phyloP scores from a whole-genome alignment of 1,140 invertebrate species.

The Zaprionus vittiger region DNA sequence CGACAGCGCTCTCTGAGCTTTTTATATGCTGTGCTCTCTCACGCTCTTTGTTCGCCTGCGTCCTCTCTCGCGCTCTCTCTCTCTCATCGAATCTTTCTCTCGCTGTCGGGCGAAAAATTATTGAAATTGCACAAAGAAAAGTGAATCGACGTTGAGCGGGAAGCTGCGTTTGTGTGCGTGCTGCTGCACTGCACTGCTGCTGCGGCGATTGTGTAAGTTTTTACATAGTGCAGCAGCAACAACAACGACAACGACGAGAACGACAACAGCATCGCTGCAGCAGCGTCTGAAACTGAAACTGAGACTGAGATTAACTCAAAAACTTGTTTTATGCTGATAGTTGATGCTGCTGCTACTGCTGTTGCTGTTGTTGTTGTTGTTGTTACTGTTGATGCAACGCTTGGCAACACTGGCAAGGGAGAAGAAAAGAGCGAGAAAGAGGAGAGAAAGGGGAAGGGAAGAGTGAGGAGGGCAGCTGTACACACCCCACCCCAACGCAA shows the following conservation, averaged over 20 bases:
- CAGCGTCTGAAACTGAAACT: slow-evolving; percentile 43
- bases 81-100: slow-evolving; percentile 9
- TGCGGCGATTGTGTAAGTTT: slow-evolving; percentile 74
- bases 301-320: slow-evolving; percentile 56
- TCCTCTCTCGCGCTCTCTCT: slow-evolving; percentile 19
- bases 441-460: background rate
- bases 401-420: slow-evolving; percentile 36
- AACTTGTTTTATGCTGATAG: slow-evolving; percentile 65
- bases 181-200: slow-evolving; percentile 33
- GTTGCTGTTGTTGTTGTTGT: slow-evolving; percentile 26
- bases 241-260: background rate
- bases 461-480: background rate
- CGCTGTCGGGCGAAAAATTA: slow-evolving; percentile 50
- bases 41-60: slow-evolving; percentile 19
- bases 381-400: slow-evolving; percentile 41
- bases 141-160: slow-evolving; percentile 66
- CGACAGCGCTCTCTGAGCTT: slow-evolving; percentile 46
- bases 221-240: slow-evolving; percentile 41
- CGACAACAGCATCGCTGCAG: slow-evolving; percentile 10
- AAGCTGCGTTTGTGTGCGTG: slow-evolving; percentile 43
- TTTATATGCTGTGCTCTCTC: slow-evolving; percentile 21
- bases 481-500: slow-evolving; percentile 47
- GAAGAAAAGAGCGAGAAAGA: background rate
- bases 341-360: slow-evolving; percentile 11
- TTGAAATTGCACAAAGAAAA: slow-evolving; percentile 81